Conservation (phyloP, 2,888 invertebrate species). For the Zygothrica quintamaculata region DNA sequence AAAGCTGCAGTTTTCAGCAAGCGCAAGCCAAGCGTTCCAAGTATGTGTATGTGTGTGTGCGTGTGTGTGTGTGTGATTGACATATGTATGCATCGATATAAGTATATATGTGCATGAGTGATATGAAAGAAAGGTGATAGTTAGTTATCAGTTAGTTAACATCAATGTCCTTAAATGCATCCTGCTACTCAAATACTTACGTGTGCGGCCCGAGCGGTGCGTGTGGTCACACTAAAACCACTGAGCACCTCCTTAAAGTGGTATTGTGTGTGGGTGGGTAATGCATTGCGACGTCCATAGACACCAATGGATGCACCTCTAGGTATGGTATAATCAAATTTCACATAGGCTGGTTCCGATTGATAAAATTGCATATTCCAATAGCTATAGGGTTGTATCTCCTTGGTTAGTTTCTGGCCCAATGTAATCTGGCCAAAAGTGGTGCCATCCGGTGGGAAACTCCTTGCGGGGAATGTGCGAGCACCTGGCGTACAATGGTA, state of each 20-base stretch:
- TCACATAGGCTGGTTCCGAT: constrained; percentile 95
- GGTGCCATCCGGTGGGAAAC: constrained; percentile 96
- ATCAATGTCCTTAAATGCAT: constrained; percentile 2
- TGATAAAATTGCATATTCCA: constrained; percentile 99
- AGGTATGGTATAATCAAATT: constrained; percentile 97
- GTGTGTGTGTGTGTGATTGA: constrained; percentile 5
- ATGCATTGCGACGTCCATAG: constrained; percentile 95
- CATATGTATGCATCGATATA: constrained; percentile 1
- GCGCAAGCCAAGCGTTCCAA: constrained; percentile 11
- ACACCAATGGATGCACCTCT: constrained; percentile 97
- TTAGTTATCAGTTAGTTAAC: constrained; percentile 53
- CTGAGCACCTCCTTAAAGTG: constrained; percentile 97
- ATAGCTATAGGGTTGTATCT: constrained; percentile 96
- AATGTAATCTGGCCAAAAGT: constrained; percentile 95
- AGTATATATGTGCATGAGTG: constrained; percentile 14
- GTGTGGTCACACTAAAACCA: constrained; percentile 94
- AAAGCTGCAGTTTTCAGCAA: constrained; percentile 85
- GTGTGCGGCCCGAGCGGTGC: constrained; percentile 93
- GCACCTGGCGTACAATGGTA: constrained; percentile 87
- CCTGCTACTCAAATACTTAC: constrained; percentile 86
- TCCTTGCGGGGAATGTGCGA: constrained; percentile 94
- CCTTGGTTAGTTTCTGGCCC: constrained; percentile 93
- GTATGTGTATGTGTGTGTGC: constrained; percentile 1
- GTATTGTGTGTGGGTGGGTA: constrained; percentile 98
- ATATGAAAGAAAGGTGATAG: constrained; percentile 47